Evolutionary conservation across 2,113 vertebrate genomes (phyloP), one percentile per base, ranked within the genome.

Genomic region (Rissa tridactyla): DNA sequence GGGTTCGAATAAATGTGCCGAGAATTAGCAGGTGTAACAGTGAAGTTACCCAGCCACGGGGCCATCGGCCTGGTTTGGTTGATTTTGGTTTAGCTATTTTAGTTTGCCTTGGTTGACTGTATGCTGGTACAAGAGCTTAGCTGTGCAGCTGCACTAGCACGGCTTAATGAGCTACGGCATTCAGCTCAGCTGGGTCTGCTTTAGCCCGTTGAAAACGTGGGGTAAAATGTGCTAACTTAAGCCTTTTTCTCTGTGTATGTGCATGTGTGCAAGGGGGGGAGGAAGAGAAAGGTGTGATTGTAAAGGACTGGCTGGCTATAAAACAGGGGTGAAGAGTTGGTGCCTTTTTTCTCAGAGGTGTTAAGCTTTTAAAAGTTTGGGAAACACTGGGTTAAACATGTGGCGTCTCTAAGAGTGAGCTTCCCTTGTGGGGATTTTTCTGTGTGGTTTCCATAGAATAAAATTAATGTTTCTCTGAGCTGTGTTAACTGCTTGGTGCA

Each of bases 351-450:
- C 91, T 94, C 46, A 66, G 91, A 93, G 94, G 92, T 95, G 95
- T 91, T 91, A 97, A 96, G 92, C 94, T 97, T 95, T 96, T 94
- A 91, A 94, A 95, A 92, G 77, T 94, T 96, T 94, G 78, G 94
- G 86, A 94, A 97, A 94, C 14, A 47, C 62, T 95, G 87, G 75
- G 89, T 95, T 96, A 95, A 92, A 95, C 93, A 92, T 84, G 69
- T 93, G 80, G 88, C 29, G 22, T 93, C 88, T 86, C 92, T 75
- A 82, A 76, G 57, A 91, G 77, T 49, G 55, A 96, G 23, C 47
- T 94, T 88, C 29, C 71, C 89, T 96, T 76, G 70, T 10, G 11
- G 86, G 55, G 61, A 46, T 61, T 92, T 96, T 96, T 92, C 75
- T 80, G n/a, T 85, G 91, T 2, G 51, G 95, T 92, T 95, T 91